Evolutionary conservation across 2,888 invertebrate species (phyloP).

Genomic region (Agrochola macilenta): DNA sequence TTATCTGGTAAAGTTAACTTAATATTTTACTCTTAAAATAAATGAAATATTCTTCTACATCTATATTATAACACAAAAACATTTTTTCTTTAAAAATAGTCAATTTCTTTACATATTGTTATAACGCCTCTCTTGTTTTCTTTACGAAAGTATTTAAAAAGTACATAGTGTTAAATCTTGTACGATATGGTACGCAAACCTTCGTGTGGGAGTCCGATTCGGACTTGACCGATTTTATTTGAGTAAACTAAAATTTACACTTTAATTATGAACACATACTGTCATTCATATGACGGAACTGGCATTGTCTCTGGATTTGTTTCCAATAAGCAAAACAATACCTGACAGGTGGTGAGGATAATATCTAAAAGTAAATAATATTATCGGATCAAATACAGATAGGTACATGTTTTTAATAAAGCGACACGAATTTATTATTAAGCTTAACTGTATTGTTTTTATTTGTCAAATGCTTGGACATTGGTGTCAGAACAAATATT

Average conservation of each 20-base stretch:
- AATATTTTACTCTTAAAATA: too few species aligned
- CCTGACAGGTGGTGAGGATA: neutral
- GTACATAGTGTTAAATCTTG: too few species aligned
- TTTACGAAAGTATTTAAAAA: too few species aligned
- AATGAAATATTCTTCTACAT: too few species aligned
- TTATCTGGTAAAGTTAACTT: too few species aligned
- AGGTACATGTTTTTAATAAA: conserved; percentile 49
- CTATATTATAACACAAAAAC: too few species aligned
- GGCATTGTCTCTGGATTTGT: neutral
- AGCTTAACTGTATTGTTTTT: conserved; percentile 46
- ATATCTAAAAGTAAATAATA: conserved; percentile 3
- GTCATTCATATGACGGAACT: neutral
- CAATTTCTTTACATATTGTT: too few species aligned
- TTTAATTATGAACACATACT: neutral
- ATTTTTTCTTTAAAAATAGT: too few species aligned
- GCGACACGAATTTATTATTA: conserved; percentile 40
- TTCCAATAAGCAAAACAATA: neutral
- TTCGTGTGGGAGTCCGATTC: too few species aligned
- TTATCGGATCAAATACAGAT: conserved; percentile 26
- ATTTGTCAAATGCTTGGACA: conserved; percentile 43
- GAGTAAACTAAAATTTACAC: neutral
- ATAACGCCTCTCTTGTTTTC: too few species aligned
- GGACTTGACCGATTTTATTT: too few species aligned
- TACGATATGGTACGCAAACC: too few species aligned
- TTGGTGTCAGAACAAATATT: conserved; percentile 50